Base-by-base conservation (phyloP, 2,113 vertebrate species). In the Gorsachius goisagi region DNA sequence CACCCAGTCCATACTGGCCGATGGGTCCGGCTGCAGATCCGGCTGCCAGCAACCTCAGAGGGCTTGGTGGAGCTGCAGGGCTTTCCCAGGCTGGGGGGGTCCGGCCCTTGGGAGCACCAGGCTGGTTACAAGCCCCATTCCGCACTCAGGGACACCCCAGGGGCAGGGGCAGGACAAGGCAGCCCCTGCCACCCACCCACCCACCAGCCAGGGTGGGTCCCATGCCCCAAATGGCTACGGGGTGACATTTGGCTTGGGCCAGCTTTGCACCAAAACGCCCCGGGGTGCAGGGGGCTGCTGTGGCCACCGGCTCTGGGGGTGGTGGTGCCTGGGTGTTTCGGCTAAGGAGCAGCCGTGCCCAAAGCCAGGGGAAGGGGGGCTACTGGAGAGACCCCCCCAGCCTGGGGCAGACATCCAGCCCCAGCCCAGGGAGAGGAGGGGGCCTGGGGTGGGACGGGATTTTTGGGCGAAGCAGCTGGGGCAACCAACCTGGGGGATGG, bases 241-340 rank as follows among this genome's bases (percentile, higher is more conserved):
- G 39, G 3, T 2, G 39, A 6, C 3, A 12, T 8, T 26, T 5
- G 11, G 28, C 52, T 26, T 9, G 5, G 52, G 30, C 71, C 11
- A 23, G 53, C 18, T 58, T 45, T 12, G 39, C 71, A 11, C 52
- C 3, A 30, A 19, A 56, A 41, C 4, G 9, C 53, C 72, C 23
- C 39, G 9, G 53, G 23, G 53, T 3, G 1, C 32, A 6, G 12
- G 9, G 16, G 5, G 5, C 30, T 3, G 39, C 16, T 5, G 30
- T 2, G 32, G 72, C 53, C 72, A 20, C 22, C 22, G 1, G 39
- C 23, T 9, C 39, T n/a, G 12, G 3, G 9, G 2, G 23, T 11
- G 30, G 30, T 1, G 16, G 23, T 15, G 39, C 30, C 71, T 23
- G 2, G 2, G 71, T 4, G 6, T 20, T 58, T 12, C 53, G 45